Conservation (phyloP, 2,797 vertebrate genomes). For the Anabas testudineus region DNA sequence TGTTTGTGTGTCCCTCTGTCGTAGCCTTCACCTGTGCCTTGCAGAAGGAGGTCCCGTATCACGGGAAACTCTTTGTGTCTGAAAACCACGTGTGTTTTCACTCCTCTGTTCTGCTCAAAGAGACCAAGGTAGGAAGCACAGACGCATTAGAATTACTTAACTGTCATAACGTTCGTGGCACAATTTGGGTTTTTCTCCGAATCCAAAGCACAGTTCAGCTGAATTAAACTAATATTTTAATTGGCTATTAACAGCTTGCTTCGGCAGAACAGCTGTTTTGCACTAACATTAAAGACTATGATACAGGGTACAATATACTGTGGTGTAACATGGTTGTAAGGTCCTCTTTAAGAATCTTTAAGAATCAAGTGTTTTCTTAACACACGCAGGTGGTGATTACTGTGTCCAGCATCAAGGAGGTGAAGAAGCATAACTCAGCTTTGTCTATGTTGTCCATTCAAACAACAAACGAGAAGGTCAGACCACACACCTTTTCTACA, state of each 20-base stretch:
- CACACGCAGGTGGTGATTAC: constrained; percentile 81
- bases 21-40: constrained; percentile 87
- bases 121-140: constrained; percentile 84
- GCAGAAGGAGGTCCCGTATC: constrained; percentile 88
- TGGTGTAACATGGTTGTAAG: constrained; percentile 2
- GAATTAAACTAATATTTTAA: background rate
- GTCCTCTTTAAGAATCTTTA: background rate
- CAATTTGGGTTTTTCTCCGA: background rate
- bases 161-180: background rate
- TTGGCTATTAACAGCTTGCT: background rate
- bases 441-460: constrained; percentile 87
- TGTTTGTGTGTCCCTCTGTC: constrained; percentile 9
- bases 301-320: background rate
- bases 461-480: constrained; percentile 86
- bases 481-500: constrained; percentile 11
- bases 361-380: background rate
- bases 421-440: constrained; percentile 87
- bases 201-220: background rate
- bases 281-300: background rate
- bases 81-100: constrained; percentile 85
- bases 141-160: background rate
- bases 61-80: constrained; percentile 87
- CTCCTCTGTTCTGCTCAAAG: constrained; percentile 87
- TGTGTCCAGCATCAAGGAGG: constrained; percentile 58
- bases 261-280: background rate